Base-by-base conservation (phyloP, 2,113 vertebrate species). In the Lipotes vexillifer region DNA sequence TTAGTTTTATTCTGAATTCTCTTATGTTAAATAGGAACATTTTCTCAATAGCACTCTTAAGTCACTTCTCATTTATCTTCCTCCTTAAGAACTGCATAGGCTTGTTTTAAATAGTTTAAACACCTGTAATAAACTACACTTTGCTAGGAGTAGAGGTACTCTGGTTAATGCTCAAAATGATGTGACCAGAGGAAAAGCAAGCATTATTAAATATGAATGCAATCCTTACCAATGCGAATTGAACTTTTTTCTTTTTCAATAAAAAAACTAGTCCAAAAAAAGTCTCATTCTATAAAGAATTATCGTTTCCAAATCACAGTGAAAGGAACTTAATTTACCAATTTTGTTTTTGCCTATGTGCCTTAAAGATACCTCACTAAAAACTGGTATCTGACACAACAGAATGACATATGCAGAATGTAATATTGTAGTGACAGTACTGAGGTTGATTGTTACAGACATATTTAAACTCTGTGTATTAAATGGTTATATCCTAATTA, bases 401-500 rank as follows among this genome's bases (percentile, higher is more conserved):
- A 96, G 66, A 95, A 98, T 74, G 96, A 88, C 27, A 71, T 84
- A 75, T 87, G 66, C 68, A 6, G 44, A 96, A 61, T 77, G 83
- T 68, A 66, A 82, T 95, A 80, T 21, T 94, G 85, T 59, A 96
- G 90, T 71, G 77, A 92, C 90, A 97, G 31, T 89, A 84, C 46
- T 55, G 63, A 95, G 52, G 36, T 66, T 82, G 68, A 77, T n/a
- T 69, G 72, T 4, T 78, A 96, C 88, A 72, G 57, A 94, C 33
- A 14, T 18, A 14, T 88, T 63, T 63, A 72, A 55, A 87, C 61
- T 88, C 78, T 59, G 29, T 59, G 27, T 93, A 96, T 66, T 96
- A 96, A 87, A 94, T 82, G 88, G 69, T 89, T 95, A 72, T 75
- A 94, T 84, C 94, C 41, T n/a, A 75, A 96, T 95, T 96, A 97